Evolutionary conservation across 2,113 vertebrate species (phyloP).

Genomic region (Daubentonia madagascariensis): DNA sequence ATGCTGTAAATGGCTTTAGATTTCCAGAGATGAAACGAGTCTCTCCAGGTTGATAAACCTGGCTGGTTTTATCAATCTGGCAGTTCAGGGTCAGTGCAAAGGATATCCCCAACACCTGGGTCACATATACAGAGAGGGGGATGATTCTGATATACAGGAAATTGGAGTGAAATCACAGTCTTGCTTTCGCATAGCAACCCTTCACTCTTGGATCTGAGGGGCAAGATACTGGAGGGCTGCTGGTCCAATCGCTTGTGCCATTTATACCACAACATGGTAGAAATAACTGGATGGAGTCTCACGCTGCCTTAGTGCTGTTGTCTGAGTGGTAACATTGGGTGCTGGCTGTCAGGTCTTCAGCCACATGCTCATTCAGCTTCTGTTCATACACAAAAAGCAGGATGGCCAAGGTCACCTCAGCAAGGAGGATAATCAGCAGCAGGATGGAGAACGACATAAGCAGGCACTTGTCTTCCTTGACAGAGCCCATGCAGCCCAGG

Average conservation of each 20-base stretch:
- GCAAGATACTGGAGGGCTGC: conserved; percentile 38
- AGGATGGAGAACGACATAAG: conserved; percentile 90
- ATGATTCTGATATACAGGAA: conserved; percentile 77
- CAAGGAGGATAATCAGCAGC: conserved; percentile 88
- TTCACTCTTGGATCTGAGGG: background rate
- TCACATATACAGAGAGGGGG: conserved; percentile 75
- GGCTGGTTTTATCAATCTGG: conserved; percentile 78
- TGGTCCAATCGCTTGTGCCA: conserved; percentile 46
- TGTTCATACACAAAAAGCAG: conserved; percentile 85
- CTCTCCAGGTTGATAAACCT: background rate
- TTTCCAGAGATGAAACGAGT: conserved; percentile 41
- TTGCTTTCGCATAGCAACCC: conserved; percentile 68
- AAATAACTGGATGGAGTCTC: conserved; percentile 68
- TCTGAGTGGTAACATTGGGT: conserved; percentile 49
- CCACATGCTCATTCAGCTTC: conserved; percentile 41
- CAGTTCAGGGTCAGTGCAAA: conserved; percentile 78
- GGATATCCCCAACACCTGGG: conserved; percentile 79
- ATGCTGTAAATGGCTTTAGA: background rate
- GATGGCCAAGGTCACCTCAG: conserved; percentile 85
- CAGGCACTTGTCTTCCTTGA: conserved; percentile 92
- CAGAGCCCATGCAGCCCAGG: conserved; percentile 90
- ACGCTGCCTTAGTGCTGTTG: conserved; percentile 59
- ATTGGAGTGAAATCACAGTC: conserved; percentile 73
- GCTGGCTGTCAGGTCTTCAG: conserved; percentile 39
- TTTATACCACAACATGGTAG: conserved; percentile 77